Evolutionary conservation across 2,113 vertebrate species (phyloP).

Genomic region (Urocitellus parryii): DNA sequence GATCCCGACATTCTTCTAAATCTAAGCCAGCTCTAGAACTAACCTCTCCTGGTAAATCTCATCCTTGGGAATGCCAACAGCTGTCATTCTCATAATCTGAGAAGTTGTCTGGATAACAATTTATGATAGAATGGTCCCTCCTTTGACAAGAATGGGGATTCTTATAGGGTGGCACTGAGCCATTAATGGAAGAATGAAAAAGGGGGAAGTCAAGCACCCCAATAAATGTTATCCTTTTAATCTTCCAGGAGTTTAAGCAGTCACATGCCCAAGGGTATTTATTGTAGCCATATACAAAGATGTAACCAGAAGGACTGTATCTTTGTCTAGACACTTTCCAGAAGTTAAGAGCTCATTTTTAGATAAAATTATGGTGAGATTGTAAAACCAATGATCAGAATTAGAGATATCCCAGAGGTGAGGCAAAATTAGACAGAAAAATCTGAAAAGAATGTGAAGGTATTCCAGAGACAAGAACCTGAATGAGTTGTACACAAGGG

Average conservation of each 20-base stretch:
- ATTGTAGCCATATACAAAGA: not conserved
- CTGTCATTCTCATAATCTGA: not conserved
- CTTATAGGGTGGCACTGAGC: not conserved
- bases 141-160: not conserved
- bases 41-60: not conserved
- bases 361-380: not conserved
- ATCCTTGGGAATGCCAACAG: not conserved
- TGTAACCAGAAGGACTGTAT: not conserved
- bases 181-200: not conserved
- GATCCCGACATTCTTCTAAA: not conserved
- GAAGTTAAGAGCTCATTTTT: not conserved
- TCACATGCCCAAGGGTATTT: not conserved
- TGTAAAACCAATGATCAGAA: not conserved
- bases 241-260: not conserved
- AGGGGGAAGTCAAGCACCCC: not conserved
- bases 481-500: not conserved
- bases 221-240: not conserved
- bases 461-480: not conserved
- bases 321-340: not conserved
- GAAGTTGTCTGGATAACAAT: not conserved
- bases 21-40: not conserved
- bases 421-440: not conserved
- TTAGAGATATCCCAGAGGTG: not conserved
- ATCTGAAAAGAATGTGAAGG: not conserved
- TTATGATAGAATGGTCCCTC: not conserved